Evolutionary conservation across 2,888 invertebrate species (phyloP).

Genomic region (Oeneis ivallda): DNA sequence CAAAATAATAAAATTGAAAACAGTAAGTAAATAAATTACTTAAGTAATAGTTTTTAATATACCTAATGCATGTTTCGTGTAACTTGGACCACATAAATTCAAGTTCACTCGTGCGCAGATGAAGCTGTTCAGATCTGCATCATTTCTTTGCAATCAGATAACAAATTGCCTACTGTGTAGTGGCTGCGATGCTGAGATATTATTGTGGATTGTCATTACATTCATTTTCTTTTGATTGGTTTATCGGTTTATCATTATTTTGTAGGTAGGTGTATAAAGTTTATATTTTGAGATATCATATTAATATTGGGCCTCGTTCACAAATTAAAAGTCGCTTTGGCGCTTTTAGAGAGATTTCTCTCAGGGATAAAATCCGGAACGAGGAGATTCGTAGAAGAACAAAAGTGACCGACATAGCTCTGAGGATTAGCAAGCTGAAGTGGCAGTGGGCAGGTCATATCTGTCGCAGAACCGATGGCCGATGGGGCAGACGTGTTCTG

Average conservation of each 20-base stretch:
- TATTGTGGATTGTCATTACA: slow-evolving; percentile 25
- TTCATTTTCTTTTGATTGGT: slow-evolving; percentile 13
- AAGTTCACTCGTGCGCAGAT: slow-evolving; percentile 52
- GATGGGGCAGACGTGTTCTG: no score
- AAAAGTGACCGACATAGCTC: no score
- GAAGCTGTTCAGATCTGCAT: slow-evolving; percentile 62
- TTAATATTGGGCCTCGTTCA: no score
- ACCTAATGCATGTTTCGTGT: background rate
- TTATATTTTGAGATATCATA: background rate
- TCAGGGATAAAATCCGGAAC: no score
- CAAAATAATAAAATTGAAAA: no score
- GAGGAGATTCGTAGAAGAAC: no score
- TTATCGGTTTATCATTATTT: slow-evolving; percentile 10
- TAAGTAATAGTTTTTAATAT: background rate
- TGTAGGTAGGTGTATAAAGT: background rate
- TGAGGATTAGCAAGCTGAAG: no score
- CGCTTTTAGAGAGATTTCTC: no score
- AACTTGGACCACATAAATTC: slow-evolving; percentile 40
- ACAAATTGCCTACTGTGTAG: slow-evolving; percentile 29
- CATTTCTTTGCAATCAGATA: slow-evolving; percentile 54
- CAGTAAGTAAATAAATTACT: no score
- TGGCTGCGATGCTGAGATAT: slow-evolving; percentile 25
- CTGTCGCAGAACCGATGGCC: no score
- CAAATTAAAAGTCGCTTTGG: no score
- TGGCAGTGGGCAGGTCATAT: no score